phyloP scores from a whole-genome alignment of 2,113 vertebrate genomes.

The Varanus komodoensis region DNA sequence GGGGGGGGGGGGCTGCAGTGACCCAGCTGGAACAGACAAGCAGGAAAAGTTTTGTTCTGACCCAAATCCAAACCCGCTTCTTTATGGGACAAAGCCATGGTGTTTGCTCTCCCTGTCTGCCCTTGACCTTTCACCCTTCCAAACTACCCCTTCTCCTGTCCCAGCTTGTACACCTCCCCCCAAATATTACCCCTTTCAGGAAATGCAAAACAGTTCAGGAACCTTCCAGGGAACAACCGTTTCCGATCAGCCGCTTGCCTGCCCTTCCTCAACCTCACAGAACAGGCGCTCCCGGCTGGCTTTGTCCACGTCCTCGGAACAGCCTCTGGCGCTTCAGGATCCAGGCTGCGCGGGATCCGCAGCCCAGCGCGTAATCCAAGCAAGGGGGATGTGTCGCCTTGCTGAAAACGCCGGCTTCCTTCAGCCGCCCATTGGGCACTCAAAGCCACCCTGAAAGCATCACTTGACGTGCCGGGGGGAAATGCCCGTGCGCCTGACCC shows the following conservation, averaged over 20 bases:
- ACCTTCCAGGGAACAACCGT: not conserved
- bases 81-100: not conserved
- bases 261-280: not conserved
- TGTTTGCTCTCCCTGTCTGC: no score
- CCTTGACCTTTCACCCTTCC: not conserved
- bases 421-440: not conserved
- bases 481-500: not conserved
- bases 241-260: no score
- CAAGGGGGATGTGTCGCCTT: not conserved
- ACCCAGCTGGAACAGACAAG: not conserved
- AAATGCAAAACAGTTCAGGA: not conserved
- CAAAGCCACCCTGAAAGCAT: no score
- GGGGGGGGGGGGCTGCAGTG: not conserved
- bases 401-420: not conserved
- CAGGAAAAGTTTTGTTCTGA: not conserved
- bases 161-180: not conserved
- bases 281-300: no score
- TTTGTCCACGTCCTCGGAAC: no score
- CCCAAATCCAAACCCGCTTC: not conserved
- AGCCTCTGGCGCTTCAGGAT: not conserved
- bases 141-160: not conserved
- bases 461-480: not conserved
- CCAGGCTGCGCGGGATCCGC: not conserved
- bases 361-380: not conserved
- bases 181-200: not conserved